These are phyloP conservation scores for Drosophila pegasa DNA, from an alignment of 2,888 invertebrate genomes.

Conservation along the genomic window DNA sequence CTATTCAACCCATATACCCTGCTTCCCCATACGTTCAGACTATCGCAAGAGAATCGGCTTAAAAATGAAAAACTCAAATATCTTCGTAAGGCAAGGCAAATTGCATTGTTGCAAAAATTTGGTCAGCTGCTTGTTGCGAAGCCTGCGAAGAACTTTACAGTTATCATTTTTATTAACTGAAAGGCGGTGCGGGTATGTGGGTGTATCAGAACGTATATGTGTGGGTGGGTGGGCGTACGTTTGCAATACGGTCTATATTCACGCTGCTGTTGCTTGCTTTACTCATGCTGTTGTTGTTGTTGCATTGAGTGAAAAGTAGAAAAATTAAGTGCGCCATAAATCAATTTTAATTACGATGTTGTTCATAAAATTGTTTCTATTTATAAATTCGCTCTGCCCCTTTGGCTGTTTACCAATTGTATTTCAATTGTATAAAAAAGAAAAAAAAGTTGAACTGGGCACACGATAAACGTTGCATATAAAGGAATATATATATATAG, in stretches of 20 bases:
- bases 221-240: conserved; percentile 5
- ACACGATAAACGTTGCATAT: background rate
- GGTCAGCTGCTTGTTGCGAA: background rate
- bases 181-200: background rate
- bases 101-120: conserved; percentile 5
- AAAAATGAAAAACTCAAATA: conserved; percentile 8
- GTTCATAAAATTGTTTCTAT: conserved; percentile 36
- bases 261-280: conserved; percentile 5
- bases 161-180: conserved; percentile 7
- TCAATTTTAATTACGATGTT: conserved; percentile 69
- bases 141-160: conserved; percentile 4
- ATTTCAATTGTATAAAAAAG: conserved; percentile 11
- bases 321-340: conserved; percentile 65
- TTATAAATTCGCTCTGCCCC: conserved; percentile 19
- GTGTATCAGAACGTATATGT: background rate
- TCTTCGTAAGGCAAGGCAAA: background rate
- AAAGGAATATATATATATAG: too few species aligned
- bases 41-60: conserved; percentile 7
- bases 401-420: conserved; percentile 4
- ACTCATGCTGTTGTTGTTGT: conserved; percentile 24
- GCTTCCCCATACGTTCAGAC: background rate
- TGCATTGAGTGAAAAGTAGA: conserved; percentile 50
- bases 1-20: too few species aligned
- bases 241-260: background rate
- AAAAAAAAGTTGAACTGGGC: background rate